These are phyloP conservation scores for Caradrina clavipalpis DNA, from an alignment of 2,888 invertebrate species.

Conservation along the genomic window DNA sequence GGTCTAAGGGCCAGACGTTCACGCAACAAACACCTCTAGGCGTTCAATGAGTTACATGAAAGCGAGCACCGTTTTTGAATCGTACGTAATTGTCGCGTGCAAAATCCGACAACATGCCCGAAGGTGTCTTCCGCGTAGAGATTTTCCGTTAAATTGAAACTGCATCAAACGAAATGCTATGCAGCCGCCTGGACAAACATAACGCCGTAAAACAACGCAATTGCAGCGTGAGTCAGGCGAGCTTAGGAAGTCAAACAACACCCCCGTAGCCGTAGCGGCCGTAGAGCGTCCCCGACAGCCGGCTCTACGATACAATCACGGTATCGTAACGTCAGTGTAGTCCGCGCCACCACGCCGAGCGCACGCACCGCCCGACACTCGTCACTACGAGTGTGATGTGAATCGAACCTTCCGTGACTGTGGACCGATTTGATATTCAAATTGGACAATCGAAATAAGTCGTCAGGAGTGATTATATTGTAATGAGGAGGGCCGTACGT, in stretches of 20 bases:
- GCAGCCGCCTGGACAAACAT: constrained; percentile 56
- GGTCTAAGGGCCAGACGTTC: constrained; percentile 55
- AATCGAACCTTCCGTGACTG: constrained; percentile 74
- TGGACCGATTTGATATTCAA: constrained; percentile 79
- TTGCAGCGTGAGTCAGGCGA: constrained; percentile 74
- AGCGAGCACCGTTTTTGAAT: constrained; percentile 64
- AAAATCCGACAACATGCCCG: constrained; percentile 58
- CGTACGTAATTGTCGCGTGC: constrained; percentile 78
- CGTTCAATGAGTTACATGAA: constrained; percentile 66
- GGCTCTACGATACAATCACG: constrained; percentile 67
- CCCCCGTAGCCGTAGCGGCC: constrained; percentile 87
- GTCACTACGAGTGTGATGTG: constrained; percentile 65
- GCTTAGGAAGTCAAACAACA: constrained; percentile 80
- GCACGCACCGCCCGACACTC: constrained; percentile 72
- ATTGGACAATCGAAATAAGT: constrained; percentile 79
- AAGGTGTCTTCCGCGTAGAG: constrained; percentile 64
- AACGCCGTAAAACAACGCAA: constrained; percentile 48
- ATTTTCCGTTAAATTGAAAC: constrained; percentile 71
- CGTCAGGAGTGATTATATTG: constrained; percentile 79
- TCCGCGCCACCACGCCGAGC: constrained; percentile 72
- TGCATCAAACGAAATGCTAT: constrained; percentile 52
- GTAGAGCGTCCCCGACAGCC: constrained; percentile 70
- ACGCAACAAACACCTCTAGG: constrained; percentile 75
- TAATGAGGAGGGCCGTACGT: constrained; percentile 72
- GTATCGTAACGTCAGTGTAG: constrained; percentile 73